These are phyloP conservation scores for Limonius californicus DNA, from an alignment of 1,140 invertebrate genomes.

Conservation along the genomic window DNA sequence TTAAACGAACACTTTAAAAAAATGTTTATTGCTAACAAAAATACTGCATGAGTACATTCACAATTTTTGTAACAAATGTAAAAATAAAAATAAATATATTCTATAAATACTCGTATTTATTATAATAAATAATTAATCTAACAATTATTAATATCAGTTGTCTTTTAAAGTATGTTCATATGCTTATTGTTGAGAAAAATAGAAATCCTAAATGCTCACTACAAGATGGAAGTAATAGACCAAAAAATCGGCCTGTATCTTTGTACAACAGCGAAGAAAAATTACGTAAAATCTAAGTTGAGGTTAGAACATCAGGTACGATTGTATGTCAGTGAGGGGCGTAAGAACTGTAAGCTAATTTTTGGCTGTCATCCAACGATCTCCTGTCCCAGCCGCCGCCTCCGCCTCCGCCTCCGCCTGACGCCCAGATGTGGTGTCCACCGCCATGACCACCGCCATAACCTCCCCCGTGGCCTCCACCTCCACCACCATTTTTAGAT, in stretches of 20 bases:
- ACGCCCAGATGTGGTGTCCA: conserved; percentile 51
- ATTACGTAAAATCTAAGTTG: not conserved
- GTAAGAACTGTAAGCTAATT: conserved; percentile 65
- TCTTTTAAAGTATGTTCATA: too few relatives aligned
- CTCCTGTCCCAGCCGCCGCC: conserved; percentile 50
- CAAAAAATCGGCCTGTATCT: conserved; percentile 29
- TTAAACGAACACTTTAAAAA: too few relatives aligned
- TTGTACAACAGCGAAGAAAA: too few relatives aligned
- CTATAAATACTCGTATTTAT: too few relatives aligned
- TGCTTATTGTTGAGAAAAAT: too few relatives aligned
- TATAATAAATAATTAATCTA: too few relatives aligned
- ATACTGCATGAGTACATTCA: too few relatives aligned
- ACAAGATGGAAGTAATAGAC: conserved; percentile 14
- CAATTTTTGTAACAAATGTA: too few relatives aligned
- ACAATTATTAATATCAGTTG: too few relatives aligned
- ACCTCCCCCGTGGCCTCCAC: conserved; percentile 53
- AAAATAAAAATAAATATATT: too few relatives aligned
- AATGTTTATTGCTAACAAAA: too few relatives aligned
- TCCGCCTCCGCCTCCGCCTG: conserved; percentile 45
- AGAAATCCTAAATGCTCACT: too few relatives aligned
- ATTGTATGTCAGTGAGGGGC: conserved; percentile 20
- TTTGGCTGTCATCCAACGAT: conserved; percentile 56
- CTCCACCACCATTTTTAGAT: conserved; percentile 58
- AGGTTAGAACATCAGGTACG: not conserved
- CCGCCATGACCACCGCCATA: conserved; percentile 31